These are phyloP conservation scores for Latrodectus hesperus DNA, from an alignment of 2,888 invertebrate genomes.

Conservation along the genomic window DNA sequence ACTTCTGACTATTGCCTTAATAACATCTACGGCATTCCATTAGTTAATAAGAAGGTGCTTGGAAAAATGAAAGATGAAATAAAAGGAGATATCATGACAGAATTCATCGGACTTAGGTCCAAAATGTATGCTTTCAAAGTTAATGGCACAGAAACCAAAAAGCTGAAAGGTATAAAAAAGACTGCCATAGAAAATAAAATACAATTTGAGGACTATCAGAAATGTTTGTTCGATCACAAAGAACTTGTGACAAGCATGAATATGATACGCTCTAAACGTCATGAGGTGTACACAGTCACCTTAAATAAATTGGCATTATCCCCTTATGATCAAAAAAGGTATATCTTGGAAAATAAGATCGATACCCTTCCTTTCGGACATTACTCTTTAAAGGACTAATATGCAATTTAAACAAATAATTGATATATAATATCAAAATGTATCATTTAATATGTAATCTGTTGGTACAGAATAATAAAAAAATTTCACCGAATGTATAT, in stretches of 20 bases:
- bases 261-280: neutral
- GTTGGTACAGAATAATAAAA: no score
- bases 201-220: constrained; percentile 9
- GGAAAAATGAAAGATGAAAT: constrained; percentile 36
- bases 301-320: constrained; percentile 10
- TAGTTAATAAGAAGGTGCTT: constrained; percentile 22
- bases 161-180: constrained; percentile 11
- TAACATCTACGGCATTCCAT: neutral
- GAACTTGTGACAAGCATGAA: constrained; percentile 7
- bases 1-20: constrained; percentile 14
- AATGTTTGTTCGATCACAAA: neutral
- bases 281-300: constrained; percentile 7
- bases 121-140: constrained; percentile 24
- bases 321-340: neutral
- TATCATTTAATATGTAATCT: no score
- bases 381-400: neutral
- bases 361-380: constrained; percentile 11
- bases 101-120: constrained; percentile 22
- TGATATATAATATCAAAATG: no score
- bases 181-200: constrained; percentile 7
- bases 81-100: constrained; percentile 8
- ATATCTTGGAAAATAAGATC: neutral
- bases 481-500: no score
- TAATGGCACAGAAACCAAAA: neutral
- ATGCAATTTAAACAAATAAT: no score